Evolutionary conservation across 1,140 invertebrate genomes (phyloP).

Genomic region (Pseudachorutes palmiensis): DNA sequence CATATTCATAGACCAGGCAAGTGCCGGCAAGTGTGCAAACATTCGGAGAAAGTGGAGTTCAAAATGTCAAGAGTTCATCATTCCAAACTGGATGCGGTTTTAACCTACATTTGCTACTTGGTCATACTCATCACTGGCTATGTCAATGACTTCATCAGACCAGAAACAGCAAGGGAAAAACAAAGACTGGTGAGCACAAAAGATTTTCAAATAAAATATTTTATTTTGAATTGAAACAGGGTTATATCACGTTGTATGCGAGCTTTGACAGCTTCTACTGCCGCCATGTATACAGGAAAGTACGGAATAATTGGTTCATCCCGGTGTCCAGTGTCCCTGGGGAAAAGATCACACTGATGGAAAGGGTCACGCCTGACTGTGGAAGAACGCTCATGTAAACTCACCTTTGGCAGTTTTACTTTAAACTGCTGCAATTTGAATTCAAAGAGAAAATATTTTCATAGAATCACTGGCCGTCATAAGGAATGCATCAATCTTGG

Average conservation of each 20-base stretch:
- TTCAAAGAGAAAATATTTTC: conserved; percentile 31
- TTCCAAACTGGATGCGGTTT: background rate
- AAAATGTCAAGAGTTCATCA: no score
- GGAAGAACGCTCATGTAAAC: conserved; percentile 81
- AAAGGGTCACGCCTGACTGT: conserved; percentile 71
- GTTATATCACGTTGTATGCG: conserved; percentile 85
- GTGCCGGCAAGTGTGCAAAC: no score
- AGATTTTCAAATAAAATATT: background rate
- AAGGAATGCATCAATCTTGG: conserved; percentile 78
- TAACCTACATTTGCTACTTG: background rate
- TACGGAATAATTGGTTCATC: conserved; percentile 87
- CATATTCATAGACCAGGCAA: no score
- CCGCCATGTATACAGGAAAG: conserved; percentile 80
- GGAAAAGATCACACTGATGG: conserved; percentile 69
- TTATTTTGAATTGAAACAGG: conserved; percentile 45
- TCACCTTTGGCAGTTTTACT: background rate
- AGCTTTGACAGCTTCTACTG: conserved; percentile 91
- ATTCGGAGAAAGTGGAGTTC: no score
- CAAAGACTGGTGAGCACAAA: conserved; percentile 58
- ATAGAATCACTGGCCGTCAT: conserved; percentile 65
- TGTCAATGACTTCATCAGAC: conserved; percentile 70
- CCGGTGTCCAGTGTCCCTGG: conserved; percentile 87
- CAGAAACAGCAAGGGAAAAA: conserved; percentile 66
- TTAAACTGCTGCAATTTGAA: background rate
- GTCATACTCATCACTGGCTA: conserved; percentile 49